phyloP scores from a whole-genome alignment of 1,140 invertebrate genomes.

The Brachionus asplanchnoidis region DNA sequence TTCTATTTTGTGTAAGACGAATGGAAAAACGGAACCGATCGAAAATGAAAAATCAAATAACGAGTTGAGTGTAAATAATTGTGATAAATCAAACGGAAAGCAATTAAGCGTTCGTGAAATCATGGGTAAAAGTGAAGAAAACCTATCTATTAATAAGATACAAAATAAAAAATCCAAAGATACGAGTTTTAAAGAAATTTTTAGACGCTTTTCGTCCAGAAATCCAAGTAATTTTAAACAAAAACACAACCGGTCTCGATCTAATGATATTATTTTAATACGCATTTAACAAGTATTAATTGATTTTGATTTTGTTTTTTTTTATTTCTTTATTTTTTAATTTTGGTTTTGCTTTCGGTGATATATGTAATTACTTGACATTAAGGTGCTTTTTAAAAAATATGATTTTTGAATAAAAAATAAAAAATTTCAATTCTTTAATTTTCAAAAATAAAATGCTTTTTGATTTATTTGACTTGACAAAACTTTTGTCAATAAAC shows the following conservation, averaged over 20 bases:
- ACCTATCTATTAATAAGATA: not conserved
- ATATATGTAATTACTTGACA: not conserved
- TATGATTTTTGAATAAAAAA: not conserved
- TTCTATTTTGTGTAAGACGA: not conserved
- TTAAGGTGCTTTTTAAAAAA: not conserved
- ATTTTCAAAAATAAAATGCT: too few relatives aligned
- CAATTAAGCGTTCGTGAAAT: not conserved
- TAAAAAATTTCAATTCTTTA: not conserved
- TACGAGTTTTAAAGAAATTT: not conserved
- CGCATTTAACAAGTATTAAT: not conserved
- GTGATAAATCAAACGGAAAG: not conserved
- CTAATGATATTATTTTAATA: constrained; percentile 5
- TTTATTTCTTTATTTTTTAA: not conserved
- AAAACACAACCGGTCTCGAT: not conserved
- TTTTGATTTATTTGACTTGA: too few relatives aligned
- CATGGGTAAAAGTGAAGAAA: not conserved
- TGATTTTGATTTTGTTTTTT: not conserved
- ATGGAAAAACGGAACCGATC: not conserved
- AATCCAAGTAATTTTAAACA: not conserved
- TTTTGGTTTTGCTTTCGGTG: not conserved
- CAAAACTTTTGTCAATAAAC: too few relatives aligned
- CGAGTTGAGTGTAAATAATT: not conserved
- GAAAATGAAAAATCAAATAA: not conserved
- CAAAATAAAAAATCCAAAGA: not conserved
- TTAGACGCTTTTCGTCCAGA: not conserved